Evolutionary conservation across 2,797 vertebrate species (phyloP), one percentile per base, ranked within the genome.

Genomic region (Anableps anableps): DNA sequence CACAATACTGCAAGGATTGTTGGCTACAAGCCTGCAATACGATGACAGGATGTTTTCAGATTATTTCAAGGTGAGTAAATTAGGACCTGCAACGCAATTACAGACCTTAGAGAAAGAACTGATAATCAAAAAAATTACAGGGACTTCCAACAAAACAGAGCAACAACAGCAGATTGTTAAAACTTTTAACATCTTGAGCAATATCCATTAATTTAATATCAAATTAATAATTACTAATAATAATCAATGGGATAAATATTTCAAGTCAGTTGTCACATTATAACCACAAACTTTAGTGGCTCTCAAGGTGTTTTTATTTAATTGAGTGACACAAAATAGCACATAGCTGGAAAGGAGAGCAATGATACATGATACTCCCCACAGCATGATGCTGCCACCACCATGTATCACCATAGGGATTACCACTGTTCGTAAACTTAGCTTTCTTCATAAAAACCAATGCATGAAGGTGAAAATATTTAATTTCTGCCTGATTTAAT

Each of bases 1-100:
- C 62, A 74, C 78, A 79, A 77, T 70, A 78, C 79, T 36, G 68
- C 50, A 48, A 51, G 10, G 55, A 75, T 60, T 38, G 75, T 62
- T 60, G 64, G 70, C 17, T 64, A 36, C 38, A 60, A 36, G 45
- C n/a, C 36, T 36, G 51, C 58, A 70, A 53, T 38, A 23, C 14
- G 34, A 1, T 23, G 31, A 36, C 34, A 1, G 31, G 31, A 4
- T 74, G 13, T 6, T 55, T 53, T 41, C 53, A n/a, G 73, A 75
- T 41, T 75, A 36, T 70, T 70, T 66, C 34, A 68, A 68, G 36
- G 36, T 11, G 64, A 68, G 64, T 68, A 68, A 41, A 26, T 41
- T 41, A 26, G 64, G 3, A 26, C 34, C 36, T 41, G 64, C 11
- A 38, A 68, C 41, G 11, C 64, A 68, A 38, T 41, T 72, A 72